Evolutionary conservation across 2,113 vertebrate genomes (phyloP), one percentile per base, ranked within the genome.

Genomic region (Hemiprocne comata): DNA sequence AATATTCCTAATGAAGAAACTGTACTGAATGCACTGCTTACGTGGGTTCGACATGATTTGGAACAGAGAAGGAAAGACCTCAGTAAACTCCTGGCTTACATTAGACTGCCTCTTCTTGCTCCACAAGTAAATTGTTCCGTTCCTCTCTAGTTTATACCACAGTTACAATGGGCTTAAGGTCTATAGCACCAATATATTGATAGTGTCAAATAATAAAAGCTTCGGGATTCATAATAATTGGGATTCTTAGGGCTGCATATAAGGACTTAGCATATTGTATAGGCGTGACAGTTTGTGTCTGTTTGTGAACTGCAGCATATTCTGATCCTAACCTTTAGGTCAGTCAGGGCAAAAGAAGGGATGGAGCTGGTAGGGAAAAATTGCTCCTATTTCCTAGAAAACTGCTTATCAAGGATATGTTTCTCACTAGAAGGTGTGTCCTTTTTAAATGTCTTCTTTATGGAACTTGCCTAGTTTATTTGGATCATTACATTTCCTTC

Each of bases 1-100:
- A 99, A 99, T 51, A 99, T 99, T 92, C 99, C 99, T 25, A 98
- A 99, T 36, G 99, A 99, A 95, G 99, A 99, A 97, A 99, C 99
- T 1, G 98, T 99, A 86, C 96, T 99, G 60, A 99, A 98, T 51
- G 99, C 99, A 25, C 97, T 99, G 66, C 98, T 99, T 34, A 98
- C 98, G 0, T 99, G 99, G 99, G 99, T 99, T 80, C 97, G 97
- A 67, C 99, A 99, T 36, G 99, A 99, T 75, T 74, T 97, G 57
- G 94, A 97, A 46, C 96, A 97, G 64, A 98, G 99, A 67, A 98
- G 98, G 57, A 98, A 97, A 73, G 98, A 99, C 83, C 98, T 99
- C 36, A 98, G 99, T 46, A 96, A 92, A 83, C 98, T 99, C 91
- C 96, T 99, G 95, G 98, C 98, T 95, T 99, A 99, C 67, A 98